Base-by-base conservation (phyloP, 92 coral and sea anemone genomes). In the Pocillopora meandrina region DNA sequence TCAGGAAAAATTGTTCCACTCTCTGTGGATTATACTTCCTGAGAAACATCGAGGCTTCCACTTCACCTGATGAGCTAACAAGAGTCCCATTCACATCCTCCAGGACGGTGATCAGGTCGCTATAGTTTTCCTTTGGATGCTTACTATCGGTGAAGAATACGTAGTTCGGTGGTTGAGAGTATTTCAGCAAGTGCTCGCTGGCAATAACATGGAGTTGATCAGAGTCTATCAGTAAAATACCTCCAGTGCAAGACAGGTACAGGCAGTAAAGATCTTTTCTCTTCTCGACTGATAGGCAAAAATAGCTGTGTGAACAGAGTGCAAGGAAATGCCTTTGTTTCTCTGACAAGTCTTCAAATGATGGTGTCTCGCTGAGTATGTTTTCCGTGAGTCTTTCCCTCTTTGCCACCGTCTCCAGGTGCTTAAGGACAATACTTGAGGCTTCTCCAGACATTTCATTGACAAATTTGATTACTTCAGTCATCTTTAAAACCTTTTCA, bases 381-480 rank as follows among this genome's bases (percentile, higher is more conserved):
- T 52, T 10, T 35, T 49, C 61, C 20, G 61, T 19, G 9, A 49
- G 61, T 26, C n/a, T 19, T 23, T 52, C 17, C 4, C 4, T 56
- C 12, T 20, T 11, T 19, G 23, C 68, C 1, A 20, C 31, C 12
- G 23, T 19, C 68, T 3, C 12, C 61, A 74, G 61, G 20, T 74
- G 61, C 13, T 33, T 21, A 5, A 74, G 31, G 23, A 74, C 13
- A 11, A 20, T 52, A n/a, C 62, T 11, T 20, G 77, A 19, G 14
- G 77, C 77, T 55, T 74, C 77, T 74, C 15, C 63, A 52, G 77
- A 74, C 34, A 52, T 13, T 61, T 74, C 77, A 52, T 9, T 19
- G 61, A 35, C 62, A 74, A 49, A 74, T 74, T 52, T 74, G 15
- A 74, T 8, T 10, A 19, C 77, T 55, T 74, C 61, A 20, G 3